Evolutionary conservation across 2,888 invertebrate species (phyloP).

Genomic region (Biston stratarius): DNA sequence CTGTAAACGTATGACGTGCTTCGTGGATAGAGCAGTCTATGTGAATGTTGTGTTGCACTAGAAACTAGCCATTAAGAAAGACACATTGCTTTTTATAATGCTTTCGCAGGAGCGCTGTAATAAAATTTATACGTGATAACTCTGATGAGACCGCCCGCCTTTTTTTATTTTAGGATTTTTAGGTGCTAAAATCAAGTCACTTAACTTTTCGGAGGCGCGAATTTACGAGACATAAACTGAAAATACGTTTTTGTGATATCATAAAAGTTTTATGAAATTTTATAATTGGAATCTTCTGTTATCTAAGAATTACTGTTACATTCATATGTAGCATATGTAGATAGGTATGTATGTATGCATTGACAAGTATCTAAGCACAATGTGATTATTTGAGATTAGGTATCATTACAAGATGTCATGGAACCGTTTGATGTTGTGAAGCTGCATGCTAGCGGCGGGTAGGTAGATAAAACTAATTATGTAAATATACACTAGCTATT

Average conservation of each 20-base stretch:
- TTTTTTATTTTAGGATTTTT: conserved; percentile 27
- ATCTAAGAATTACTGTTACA: background rate
- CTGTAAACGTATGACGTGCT: too few species aligned
- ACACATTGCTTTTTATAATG: background rate
- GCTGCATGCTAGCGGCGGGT: too few species aligned
- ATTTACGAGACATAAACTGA: conserved; percentile 32
- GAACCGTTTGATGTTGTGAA: too few species aligned
- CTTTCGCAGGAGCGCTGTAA: conserved; percentile 2
- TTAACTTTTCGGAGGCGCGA: conserved; percentile 22
- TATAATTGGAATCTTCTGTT: background rate
- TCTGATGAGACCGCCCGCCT: conserved; percentile 25
- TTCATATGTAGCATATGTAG: too few species aligned
- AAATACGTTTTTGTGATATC: conserved; percentile 36
- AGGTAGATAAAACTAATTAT: too few species aligned
- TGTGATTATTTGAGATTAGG: too few species aligned
- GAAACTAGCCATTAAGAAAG: background rate
- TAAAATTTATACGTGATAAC: conserved; percentile 23
- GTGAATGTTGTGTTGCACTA: background rate
- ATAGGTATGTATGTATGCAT: too few species aligned
- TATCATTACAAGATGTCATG: too few species aligned
- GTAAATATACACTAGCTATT: too few species aligned
- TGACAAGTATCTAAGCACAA: too few species aligned
- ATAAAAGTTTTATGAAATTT: conserved; percentile 43
- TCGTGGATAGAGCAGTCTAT: background rate
- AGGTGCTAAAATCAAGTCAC: conserved; percentile 27